These are phyloP conservation scores for Pantherophis vulpinus DNA, from an alignment of 2,797 vertebrate species.

Conservation along the genomic window DNA sequence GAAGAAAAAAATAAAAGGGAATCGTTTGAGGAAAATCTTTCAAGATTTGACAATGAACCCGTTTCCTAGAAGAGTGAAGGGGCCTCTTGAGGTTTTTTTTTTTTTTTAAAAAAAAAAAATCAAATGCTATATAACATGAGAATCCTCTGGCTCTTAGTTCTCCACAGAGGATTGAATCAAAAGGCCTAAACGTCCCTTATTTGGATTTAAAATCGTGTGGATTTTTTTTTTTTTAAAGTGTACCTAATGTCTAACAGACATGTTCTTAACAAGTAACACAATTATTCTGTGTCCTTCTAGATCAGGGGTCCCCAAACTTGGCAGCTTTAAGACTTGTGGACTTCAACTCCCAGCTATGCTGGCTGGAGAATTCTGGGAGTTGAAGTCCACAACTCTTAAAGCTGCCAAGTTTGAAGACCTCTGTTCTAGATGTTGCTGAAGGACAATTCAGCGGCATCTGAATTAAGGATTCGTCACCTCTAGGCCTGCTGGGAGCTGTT, in stretches of 20 bases:
- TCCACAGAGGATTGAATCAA: not conserved
- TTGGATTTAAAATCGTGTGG: not conserved
- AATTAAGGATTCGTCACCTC: not conserved
- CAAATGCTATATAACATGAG: not conserved
- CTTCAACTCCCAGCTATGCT: too few relatives aligned
- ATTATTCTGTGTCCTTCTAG: not conserved
- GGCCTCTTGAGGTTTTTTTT: not conserved
- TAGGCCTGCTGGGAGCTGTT: not conserved
- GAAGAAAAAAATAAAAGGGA: too few relatives aligned
- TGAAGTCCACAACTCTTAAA: too few relatives aligned
- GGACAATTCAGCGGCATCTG: not conserved
- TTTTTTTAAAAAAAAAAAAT: not conserved
- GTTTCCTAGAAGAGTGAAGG: not conserved
- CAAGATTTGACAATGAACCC: not conserved
- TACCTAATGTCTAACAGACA: not conserved
- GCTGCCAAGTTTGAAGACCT: too few relatives aligned
- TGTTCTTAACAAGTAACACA: not conserved
- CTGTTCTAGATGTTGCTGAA: not conserved
- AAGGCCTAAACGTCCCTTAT: not conserved
- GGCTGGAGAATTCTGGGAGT: too few relatives aligned
- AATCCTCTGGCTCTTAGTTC: not conserved
- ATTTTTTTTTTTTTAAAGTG: not conserved
- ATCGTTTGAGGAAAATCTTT: not conserved
- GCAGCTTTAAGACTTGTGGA: too few relatives aligned
- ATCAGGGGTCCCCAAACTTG: too few relatives aligned